Evolutionary conservation across 2,113 vertebrate genomes (phyloP), one percentile per base, ranked within the genome.

Genomic region (Daphoenositta chrysoptera): DNA sequence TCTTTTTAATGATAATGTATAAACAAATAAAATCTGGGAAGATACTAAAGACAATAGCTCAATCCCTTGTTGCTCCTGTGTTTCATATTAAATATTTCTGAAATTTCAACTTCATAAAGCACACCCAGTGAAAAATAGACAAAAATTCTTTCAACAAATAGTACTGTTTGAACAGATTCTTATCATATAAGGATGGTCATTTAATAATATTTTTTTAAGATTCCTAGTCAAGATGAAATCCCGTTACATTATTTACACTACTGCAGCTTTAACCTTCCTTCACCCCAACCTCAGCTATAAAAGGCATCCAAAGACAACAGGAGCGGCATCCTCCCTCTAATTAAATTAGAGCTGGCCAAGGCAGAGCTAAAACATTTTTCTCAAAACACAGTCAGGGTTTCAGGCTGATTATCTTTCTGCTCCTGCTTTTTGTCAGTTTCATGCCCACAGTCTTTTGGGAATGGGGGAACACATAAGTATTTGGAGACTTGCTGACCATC

Each of bases 251-350:
- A 92, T 93, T 95, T 92, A 94, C n/a, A 64, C 33, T 66, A n/a
- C 47, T 86, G 27, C 24, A 73, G 76, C 24, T 93, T 85, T 88
- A 95, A 87, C 85, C 60, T 94, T 92, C 60, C 51, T 83, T 90
- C 83, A 95, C 37, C 88, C 65, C 57, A 93, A 16, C 51, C 68
- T 87, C 33, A 61, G 44, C 60, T 82, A 24, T 45, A 88, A 89
- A 86, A 92, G 69, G 13, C 65, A 82, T 93, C 94, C 93, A 96
- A 97, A 95, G 90, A 79, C 80, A 96, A 93, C 88, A 97, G 68
- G 37, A 93, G 77, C 57, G 82, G 76, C 58, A 87, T 92, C 85
- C 85, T 92, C 56, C 51, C 44, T 60, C 76, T 93, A 82, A 94
- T 91, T 89, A 85, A 79, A 60, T 83, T 53, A 56, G 16, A 70